Evolutionary conservation across 2,797 vertebrate genomes (phyloP).

Genomic region (Tarsius wallacei): DNA sequence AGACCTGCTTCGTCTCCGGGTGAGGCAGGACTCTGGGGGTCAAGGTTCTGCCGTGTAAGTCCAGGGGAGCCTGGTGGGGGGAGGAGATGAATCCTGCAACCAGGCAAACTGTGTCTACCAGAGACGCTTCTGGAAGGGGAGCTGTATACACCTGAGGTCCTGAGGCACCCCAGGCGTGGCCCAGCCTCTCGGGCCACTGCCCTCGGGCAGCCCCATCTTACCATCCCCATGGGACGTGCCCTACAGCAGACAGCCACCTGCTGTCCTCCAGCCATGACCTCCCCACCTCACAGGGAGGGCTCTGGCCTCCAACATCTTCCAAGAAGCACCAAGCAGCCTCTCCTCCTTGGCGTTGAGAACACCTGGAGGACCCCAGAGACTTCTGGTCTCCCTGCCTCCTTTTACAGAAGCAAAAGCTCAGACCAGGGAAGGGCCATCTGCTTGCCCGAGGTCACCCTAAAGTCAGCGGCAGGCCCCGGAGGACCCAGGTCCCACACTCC

Average conservation of each 20-base stretch:
- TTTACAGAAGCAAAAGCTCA: no score
- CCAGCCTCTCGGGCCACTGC: neutral
- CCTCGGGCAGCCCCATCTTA: accelerated
- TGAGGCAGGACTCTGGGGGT: accelerated
- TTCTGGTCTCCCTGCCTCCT: neutral
- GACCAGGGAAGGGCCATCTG: accelerated
- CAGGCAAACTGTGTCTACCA: accelerated
- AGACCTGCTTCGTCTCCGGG: accelerated
- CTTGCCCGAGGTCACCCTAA: accelerated
- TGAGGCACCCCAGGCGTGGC: neutral
- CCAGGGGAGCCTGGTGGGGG: accelerated
- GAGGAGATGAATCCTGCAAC: neutral
- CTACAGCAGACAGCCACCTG: neutral
- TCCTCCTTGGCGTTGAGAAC: neutral
- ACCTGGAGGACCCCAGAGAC: neutral
- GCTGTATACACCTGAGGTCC: accelerated
- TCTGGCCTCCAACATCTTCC: neutral
- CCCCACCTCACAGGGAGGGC: neutral
- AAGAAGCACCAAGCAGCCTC: accelerated
- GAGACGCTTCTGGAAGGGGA: neutral
- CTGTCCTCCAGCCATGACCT: neutral
- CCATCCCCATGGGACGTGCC: no score
- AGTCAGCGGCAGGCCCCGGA: neutral
- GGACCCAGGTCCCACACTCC: accelerated
- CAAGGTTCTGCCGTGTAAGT: accelerated